phyloP scores from a whole-genome alignment of 2,113 vertebrate species.

The Antidorcas marsupialis region DNA sequence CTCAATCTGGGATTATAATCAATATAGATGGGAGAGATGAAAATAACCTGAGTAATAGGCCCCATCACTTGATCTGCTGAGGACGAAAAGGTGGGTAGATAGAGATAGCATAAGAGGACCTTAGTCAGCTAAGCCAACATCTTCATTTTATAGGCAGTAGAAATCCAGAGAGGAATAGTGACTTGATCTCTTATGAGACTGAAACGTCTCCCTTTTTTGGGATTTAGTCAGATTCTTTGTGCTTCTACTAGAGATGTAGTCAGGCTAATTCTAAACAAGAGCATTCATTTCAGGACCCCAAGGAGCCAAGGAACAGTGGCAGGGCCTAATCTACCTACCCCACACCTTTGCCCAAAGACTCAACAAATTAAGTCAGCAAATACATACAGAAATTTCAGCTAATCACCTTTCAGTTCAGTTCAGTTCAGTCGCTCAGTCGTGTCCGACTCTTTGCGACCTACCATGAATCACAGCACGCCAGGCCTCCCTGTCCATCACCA shows the following conservation, averaged over 20 bases:
- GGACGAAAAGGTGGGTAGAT: not conserved
- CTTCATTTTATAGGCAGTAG: not conserved
- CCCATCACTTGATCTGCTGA: not conserved
- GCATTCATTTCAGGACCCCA: not conserved
- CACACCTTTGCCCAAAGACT: not conserved
- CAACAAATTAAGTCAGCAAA: not conserved
- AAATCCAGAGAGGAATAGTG: not conserved
- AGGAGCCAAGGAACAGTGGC: not conserved
- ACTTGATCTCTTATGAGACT: not conserved
- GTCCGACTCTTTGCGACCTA: no score
- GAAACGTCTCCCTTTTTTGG: not conserved
- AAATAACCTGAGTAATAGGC: not conserved
- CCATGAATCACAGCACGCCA: no score
- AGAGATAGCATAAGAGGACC: not conserved
- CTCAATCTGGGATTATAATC: not conserved
- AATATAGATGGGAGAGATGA: not conserved
- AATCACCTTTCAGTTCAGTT: not conserved
- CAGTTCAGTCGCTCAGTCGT: no score
- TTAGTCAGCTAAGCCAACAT: not conserved
- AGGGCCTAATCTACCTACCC: not conserved
- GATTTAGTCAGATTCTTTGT: not conserved
- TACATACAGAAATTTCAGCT: not conserved
- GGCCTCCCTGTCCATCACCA: no score
- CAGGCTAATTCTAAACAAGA: not conserved
- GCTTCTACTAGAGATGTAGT: not conserved